Percentiles rank a stretch among this genome's conserved stretches.
Evolutionary conservation across 2,113 vertebrate species (phyloP).

Genomic region (Cercopithecus mona): DNA sequence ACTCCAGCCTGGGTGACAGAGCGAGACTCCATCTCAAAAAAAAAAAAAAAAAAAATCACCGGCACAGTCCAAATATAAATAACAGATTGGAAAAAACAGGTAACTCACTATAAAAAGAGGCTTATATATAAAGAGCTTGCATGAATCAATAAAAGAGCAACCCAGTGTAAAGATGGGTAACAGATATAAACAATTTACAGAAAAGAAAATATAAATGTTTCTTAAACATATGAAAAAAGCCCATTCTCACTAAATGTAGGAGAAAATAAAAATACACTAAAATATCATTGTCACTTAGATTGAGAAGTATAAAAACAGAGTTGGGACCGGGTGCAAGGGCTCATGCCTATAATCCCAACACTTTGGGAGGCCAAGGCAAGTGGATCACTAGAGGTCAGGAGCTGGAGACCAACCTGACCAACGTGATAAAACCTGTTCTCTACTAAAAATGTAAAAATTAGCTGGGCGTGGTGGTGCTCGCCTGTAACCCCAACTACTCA

Average conservation of each 20-base stretch:
- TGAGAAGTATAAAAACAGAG: background rate
- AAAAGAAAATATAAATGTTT: background rate
- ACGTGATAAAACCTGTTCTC: no score
- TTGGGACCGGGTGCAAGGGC: no score
- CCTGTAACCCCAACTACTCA: no score
- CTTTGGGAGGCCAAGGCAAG: no score
- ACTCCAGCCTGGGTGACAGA: no score
- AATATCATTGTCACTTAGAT: background rate
- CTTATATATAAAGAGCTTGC: background rate
- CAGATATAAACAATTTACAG: background rate
- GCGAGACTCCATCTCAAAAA: no score
- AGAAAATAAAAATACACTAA: conserved; percentile 6
- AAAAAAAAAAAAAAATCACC: background rate
- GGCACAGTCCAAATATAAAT: background rate
- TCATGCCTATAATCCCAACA: no score
- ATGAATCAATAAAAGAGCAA: background rate
- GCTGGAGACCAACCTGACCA: no score
- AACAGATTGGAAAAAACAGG: background rate
- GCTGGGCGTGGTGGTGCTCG: no score
- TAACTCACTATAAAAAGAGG: background rate
- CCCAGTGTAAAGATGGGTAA: background rate
- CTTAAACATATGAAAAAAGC: conserved; percentile 7
- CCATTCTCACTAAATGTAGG: background rate
- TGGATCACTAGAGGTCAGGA: no score
- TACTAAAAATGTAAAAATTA: no score